Percentiles rank a stretch among this genome's conserved stretches.
Conservation (phyloP, 2,113 vertebrate species). For the Triplophysa rosa region DNA sequence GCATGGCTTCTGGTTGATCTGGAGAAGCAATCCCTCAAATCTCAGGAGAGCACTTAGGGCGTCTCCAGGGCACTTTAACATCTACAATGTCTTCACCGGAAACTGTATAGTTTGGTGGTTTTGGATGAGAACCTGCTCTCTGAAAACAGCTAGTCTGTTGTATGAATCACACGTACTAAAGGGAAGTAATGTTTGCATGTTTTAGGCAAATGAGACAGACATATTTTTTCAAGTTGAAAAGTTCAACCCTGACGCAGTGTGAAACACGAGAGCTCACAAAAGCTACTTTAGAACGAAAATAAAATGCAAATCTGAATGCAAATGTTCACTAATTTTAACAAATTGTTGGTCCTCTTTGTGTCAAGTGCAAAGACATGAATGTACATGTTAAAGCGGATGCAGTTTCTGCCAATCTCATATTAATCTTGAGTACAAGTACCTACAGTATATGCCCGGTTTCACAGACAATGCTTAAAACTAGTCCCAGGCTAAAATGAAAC, state of each 20-base stretch:
- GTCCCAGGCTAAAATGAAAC: no score
- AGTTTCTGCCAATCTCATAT: no score
- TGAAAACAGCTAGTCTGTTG: neutral
- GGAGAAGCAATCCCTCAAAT: slow-evolving; percentile 69
- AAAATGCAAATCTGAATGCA: no score
- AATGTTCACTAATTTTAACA: no score
- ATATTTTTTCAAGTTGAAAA: neutral
- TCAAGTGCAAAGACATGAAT: no score
- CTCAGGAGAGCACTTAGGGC: slow-evolving; percentile 60
- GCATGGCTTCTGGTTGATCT: slow-evolving; percentile 64
- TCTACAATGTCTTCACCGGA: neutral
- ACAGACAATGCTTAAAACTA: no score
- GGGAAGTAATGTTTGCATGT: slow-evolving; percentile 1
- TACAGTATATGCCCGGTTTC: no score
- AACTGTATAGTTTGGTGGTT: neutral
- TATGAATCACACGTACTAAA: neutral
- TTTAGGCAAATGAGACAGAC: slow-evolving; percentile 13
- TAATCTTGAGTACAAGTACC: no score
- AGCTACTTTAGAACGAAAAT: neutral
- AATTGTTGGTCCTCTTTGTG: no score
- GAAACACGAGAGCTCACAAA: neutral
- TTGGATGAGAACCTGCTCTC: neutral
- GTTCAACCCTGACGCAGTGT: slow-evolving; percentile 6
- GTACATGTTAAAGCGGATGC: neutral
- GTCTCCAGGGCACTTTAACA: slow-evolving; percentile 34